These are phyloP conservation scores for Lacerta agilis DNA, from an alignment of 2,797 vertebrate species.

Conservation along the genomic window DNA sequence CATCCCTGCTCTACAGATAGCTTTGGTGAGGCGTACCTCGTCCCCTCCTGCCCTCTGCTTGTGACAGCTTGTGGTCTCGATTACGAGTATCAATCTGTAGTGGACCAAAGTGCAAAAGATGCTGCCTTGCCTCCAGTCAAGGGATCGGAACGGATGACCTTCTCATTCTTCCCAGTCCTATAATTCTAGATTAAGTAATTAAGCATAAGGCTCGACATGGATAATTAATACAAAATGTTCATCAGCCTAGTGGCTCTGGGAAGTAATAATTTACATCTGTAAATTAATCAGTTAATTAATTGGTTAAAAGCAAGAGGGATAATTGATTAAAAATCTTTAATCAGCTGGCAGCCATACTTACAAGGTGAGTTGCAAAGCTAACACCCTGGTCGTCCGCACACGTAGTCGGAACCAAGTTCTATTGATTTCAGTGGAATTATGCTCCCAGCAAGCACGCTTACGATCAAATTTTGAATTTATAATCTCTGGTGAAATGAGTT, in stretches of 20 bases:
- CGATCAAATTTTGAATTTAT: slow-evolving; percentile 17
- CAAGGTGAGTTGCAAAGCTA: slow-evolving; percentile 33
- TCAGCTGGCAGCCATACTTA: slow-evolving; percentile 8
- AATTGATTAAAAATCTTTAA: slow-evolving; percentile 46
- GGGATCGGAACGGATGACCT: slow-evolving; percentile 8
- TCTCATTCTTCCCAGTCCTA: slow-evolving; percentile 15
- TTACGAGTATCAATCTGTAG: background rate
- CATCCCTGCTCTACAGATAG: background rate
- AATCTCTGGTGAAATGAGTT: slow-evolving; percentile 44
- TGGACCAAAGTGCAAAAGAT: background rate
- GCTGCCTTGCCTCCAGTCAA: background rate
- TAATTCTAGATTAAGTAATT: slow-evolving; percentile 42
- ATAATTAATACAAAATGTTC: slow-evolving; percentile 42
- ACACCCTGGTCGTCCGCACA: background rate
- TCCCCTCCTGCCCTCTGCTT: background rate
- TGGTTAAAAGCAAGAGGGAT: slow-evolving; percentile 35
- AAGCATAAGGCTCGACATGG: slow-evolving; percentile 25
- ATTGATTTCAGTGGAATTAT: slow-evolving; percentile 17
- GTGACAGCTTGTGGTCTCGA: background rate
- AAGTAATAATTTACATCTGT: slow-evolving; percentile 41
- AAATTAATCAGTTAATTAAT: slow-evolving; percentile 47
- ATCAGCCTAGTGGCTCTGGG: slow-evolving; percentile 16
- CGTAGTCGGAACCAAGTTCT: background rate
- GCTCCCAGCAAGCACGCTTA: background rate
- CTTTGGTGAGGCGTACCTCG: background rate